Evolutionary conservation across 2,888 invertebrate genomes (phyloP), one percentile per base, ranked within the genome.

Genomic region (Onchidella celtica): DNA sequence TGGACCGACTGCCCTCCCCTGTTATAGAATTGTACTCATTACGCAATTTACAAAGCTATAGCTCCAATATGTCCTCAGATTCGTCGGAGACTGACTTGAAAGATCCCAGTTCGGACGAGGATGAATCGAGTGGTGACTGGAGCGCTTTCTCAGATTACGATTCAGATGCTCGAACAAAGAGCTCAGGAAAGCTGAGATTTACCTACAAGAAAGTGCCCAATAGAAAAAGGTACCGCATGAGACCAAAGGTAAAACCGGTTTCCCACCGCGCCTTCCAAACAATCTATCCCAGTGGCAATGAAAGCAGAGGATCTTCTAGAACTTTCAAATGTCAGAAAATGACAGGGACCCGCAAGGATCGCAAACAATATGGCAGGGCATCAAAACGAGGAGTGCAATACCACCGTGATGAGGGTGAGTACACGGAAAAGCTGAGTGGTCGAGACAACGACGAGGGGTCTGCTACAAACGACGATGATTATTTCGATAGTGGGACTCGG

Each of bases 1-100:
- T 79, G 17, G 73, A 73, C 38, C 65, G 79, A 17, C 66, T 79
- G 4, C 79, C 79, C 0, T 79, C 79, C 2, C 79, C 79, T 9
- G 73, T 79, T 21, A 57, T 79, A 27, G 73, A 79, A 55, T 66
- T 79, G 0, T 79, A 79, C 66, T 79, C 79, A 0, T 36, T 66
- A 32, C 61, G 36, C 1, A 57, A 21, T 9, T 27, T 78, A 24
- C 2, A 55, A 29, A 47, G 70, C 3, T 55, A 14, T 9, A 29
- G 40, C 27, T 21, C 70, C 21, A n/a, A 38, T 2, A 24, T 34
- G 1, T 72, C 2, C 9, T 34, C 61, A 0, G 38, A 27, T 24
- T 34, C 27, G 36, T 65, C 77, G 0, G 3, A 40, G 29, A 47
- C 34, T 9, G 68, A 36, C 38, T n/a, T 29, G 2, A 63, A n/a